Evolutionary conservation across 2,797 vertebrate species (phyloP), one percentile per base, ranked within the genome.

Genomic region (Eospalax fontanierii): DNA sequence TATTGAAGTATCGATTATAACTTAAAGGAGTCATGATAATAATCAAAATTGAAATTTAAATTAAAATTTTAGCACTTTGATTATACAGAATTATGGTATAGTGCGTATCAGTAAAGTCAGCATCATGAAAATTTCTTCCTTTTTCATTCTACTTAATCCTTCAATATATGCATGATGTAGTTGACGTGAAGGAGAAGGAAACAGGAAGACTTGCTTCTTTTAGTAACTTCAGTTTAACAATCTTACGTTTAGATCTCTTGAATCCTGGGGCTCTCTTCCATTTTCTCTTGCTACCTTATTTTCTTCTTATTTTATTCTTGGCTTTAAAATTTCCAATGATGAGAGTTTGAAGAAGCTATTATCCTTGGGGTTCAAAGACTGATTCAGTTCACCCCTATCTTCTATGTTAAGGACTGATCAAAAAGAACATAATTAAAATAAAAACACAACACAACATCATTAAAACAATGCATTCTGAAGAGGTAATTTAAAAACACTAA

Each of bases 371-470:
- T 75, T 92, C 82, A 79, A 93, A 95, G n/a, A 54, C 15, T 70
- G 57, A 82, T 83, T 93, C 50, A 71, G 0, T 68, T 68, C 14
- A 89, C 9, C 66, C 18, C 30, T 43, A 28, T 90, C 54, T 54
- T 95, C 54, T 86, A 1, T 61, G 85, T 65, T 54, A 96, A 85
- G 66, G 24, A 81, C 59, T 76, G 38, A 91, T 57, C 66, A 35
- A 50, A 88, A 91, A 46, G 65, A 96, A 80, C 50, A 61, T 71
- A 71, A 54, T 95, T 76, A 81, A 88, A 84, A 74, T 28, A 86
- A 96, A n/a, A 95, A 82, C 40, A 22, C 7, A 74, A 28, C 59
- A 26, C 24, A 88, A n/a, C 26, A 16, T 91, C 90, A 93, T 92
- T 88, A 66, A 88, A 94, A 71, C 8, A 74, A 78, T 80, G 22